Evolutionary conservation across 2,888 invertebrate species (phyloP), one percentile per base, ranked within the genome.

Genomic region (Chrysolina haemoptera): DNA sequence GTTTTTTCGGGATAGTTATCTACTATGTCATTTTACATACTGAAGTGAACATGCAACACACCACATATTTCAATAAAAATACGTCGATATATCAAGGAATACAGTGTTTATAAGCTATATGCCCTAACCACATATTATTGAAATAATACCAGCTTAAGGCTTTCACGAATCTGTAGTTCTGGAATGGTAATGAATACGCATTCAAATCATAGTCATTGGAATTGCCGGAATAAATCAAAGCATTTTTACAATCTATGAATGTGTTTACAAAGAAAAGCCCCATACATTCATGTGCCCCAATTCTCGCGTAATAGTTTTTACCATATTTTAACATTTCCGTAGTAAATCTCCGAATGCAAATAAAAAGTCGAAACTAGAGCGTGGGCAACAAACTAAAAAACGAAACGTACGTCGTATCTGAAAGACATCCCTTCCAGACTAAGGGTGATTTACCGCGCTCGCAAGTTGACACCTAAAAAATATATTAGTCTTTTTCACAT

Each of bases 391-490:
- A 65, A 72, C 55, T 64, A 62, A 73, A 74, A 70, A 70, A 70
- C 22, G 63, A 70, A 59, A 53, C 70, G 74, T 71, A 43, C 71
- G 70, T 71, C 74, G 71, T 59, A 73, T 64, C 70, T 72, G 74
- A 75, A 73, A 74, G 74, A 73, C 71, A 43, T 70, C 73, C 68
- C 55, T 75, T 73, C 68, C 65, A 67, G 62, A 69, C 70, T 71
- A 71, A 70, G 69, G 73, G 74, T 78, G 78, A 78, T 78, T 78
- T 78, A 78, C 73, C 40, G 67, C 65, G 11, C 62, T 35, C 70
- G 64, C 68, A 71, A 77, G 75, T 75, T 77, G 74, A 78, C 78
- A 76, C 70, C 76, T 68, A 74, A 78, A 78, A 78, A 78, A 78
- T 78, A 78, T 78, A 78, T 78, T 76, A 75, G 76, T 59, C 74